Percentiles rank a stretch among this genome's conserved stretches.
These are phyloP conservation scores for Cariama cristata DNA, from an alignment of 2,113 vertebrate genomes.

Conservation along the genomic window DNA sequence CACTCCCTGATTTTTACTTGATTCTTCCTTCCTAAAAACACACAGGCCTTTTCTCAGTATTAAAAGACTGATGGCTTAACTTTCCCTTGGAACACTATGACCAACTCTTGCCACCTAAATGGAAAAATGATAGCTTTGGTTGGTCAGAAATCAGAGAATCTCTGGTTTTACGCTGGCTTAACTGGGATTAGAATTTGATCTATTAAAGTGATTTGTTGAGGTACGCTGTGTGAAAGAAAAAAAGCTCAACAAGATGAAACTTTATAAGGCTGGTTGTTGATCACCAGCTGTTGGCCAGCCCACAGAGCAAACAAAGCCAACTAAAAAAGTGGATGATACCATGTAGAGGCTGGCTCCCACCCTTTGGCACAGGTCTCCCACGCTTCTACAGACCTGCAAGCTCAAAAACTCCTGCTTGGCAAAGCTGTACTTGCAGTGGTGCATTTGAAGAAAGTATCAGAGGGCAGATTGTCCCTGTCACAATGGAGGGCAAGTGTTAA, in stretches of 20 bases:
- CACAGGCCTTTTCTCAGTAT: neutral
- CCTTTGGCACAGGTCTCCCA: rapidly evolving
- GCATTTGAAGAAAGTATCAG: neutral
- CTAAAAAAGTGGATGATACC: neutral
- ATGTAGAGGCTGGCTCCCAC: neutral
- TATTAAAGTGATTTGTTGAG: neutral
- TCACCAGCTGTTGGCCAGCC: neutral
- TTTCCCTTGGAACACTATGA: neutral
- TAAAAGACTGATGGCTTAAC: neutral
- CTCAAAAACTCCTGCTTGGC: neutral
- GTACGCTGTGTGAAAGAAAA: neutral
- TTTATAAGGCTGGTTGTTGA: neutral
- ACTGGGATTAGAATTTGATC: neutral
- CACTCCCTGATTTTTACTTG: neutral
- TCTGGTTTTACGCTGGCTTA: neutral
- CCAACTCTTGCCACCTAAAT: neutral
- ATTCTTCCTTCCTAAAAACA: neutral
- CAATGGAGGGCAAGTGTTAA: neutral
- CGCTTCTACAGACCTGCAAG: neutral
- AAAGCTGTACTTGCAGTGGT: neutral
- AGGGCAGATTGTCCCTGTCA: neutral
- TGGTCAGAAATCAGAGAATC: neutral
- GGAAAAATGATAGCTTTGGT: neutral
- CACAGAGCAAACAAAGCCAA: neutral
- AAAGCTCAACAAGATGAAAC: neutral